These are phyloP conservation scores for Aricia artaxerxes DNA, from an alignment of 2,888 invertebrate genomes.

Conservation along the genomic window DNA sequence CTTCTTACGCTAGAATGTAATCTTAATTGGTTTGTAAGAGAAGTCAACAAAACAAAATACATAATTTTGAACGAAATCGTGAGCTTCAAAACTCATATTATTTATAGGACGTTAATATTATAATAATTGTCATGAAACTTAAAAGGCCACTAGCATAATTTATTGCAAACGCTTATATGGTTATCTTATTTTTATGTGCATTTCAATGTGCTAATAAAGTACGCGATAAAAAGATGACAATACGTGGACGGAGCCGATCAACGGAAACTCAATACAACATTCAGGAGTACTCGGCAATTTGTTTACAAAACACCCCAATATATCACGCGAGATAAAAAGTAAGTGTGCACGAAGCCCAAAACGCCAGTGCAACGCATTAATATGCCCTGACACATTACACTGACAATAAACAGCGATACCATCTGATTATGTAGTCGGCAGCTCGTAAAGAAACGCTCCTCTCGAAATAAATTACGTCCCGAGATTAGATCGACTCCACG, in stretches of 20 bases:
- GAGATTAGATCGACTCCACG: conserved; percentile 38
- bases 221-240: conserved; percentile 17
- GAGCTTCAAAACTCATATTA: background rate
- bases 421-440: conserved; percentile 43
- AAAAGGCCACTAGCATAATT: conserved; percentile 19
- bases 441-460: conserved; percentile 41
- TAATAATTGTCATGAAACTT: conserved; percentile 11
- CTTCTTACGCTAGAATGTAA: background rate
- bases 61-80: background rate
- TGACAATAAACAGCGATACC: conserved; percentile 45
- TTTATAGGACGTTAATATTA: background rate
- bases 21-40: background rate
- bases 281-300: conserved; percentile 16
- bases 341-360: conserved; percentile 36
- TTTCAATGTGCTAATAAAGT: conserved; percentile 27
- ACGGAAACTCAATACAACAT: conserved; percentile 20
- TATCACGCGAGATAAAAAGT: conserved; percentile 25
- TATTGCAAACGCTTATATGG: conserved; percentile 7
- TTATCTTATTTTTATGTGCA: conserved; percentile 15
- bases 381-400: conserved; percentile 43
- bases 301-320: conserved; percentile 20
- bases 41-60: background rate
- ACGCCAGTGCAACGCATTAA: conserved; percentile 41
- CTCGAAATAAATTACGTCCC: conserved; percentile 41
- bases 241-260: conserved; percentile 15